Percentiles rank a stretch among this genome's conserved stretches.
Evolutionary conservation across 1,140 invertebrate species (phyloP).

Genomic region (Bemisia tabaci): DNA sequence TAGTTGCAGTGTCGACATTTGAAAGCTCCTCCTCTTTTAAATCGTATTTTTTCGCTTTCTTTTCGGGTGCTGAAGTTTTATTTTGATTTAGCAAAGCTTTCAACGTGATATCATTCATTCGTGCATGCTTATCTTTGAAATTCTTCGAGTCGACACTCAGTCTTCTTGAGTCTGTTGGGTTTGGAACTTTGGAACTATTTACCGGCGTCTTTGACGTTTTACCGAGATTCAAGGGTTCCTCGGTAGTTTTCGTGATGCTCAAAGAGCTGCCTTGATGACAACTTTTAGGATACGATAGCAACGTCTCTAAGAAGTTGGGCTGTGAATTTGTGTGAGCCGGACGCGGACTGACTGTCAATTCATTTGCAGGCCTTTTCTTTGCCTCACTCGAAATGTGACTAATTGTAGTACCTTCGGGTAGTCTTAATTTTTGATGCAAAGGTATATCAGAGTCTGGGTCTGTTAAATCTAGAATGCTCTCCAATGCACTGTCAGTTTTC

Average conservation of each 20-base stretch:
- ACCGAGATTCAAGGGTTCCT: slow-evolving; percentile 48
- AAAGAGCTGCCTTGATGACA: slow-evolving; percentile 8
- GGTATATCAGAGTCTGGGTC: slow-evolving; percentile 2
- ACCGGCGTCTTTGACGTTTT: slow-evolving; percentile 26
- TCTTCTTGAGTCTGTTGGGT: not conserved
- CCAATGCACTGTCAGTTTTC: not conserved
- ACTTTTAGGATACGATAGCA: slow-evolving; percentile 18
- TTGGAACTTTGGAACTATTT: slow-evolving; percentile 34
- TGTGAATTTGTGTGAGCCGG: slow-evolving; percentile 14
- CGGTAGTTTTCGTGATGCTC: slow-evolving; percentile 18
- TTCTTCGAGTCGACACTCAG: slow-evolving; percentile 3
- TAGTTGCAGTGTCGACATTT: slow-evolving; percentile 22
- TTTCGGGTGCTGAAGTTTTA: not conserved
- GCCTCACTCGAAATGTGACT: slow-evolving; percentile 4
- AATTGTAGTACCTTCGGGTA: slow-evolving; percentile 17
- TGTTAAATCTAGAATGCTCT: not conserved
- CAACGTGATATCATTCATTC: slow-evolving; percentile 35
- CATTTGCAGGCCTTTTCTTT: not conserved
- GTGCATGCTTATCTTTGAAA: slow-evolving; percentile 17
- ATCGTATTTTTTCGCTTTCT: not conserved
- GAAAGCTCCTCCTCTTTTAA: not conserved
- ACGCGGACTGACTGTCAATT: slow-evolving; percentile 7
- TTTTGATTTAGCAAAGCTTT: slow-evolving; percentile 25
- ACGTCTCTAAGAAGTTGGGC: slow-evolving; percentile 19
- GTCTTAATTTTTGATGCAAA: slow-evolving; percentile 15